Percentiles rank a stretch among this genome's conserved stretches.
Conservation (phyloP, 1,140 invertebrate species). For the Laodelphax striatellus region DNA sequence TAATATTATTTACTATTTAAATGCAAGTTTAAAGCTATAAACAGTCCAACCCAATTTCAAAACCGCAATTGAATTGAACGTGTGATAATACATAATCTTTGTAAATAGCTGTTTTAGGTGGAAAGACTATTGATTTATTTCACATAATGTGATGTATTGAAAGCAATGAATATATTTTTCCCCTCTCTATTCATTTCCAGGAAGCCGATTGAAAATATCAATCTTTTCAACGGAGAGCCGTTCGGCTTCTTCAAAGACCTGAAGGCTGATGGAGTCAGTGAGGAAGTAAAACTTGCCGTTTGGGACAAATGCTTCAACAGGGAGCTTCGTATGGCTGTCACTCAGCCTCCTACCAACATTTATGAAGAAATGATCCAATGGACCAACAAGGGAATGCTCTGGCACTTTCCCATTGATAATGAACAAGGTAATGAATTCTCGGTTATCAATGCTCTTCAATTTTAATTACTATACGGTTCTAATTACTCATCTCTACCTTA, state of each 20-base stretch:
- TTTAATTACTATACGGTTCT: no score
- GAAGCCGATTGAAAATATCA: constrained; percentile 7
- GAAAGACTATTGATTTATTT: no score
- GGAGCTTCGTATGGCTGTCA: constrained; percentile 48
- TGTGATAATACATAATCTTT: no score
- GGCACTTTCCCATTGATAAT: constrained; percentile 96
- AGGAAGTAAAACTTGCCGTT: constrained; percentile 39
- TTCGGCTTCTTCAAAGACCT: constrained; percentile 2
- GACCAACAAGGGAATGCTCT: constrained; percentile 90
- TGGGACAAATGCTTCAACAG: constrained; percentile 54
- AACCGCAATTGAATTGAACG: no score
- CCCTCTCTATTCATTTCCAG: background rate
- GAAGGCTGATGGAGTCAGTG: constrained; percentile 10
- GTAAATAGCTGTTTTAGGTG: no score
- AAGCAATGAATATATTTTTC: no score
- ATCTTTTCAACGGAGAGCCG: constrained; percentile 16
- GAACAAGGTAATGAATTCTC: constrained; percentile 76
- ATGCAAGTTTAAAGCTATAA: no score
- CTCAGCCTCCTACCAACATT: constrained; percentile 69
- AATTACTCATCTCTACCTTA: no score
- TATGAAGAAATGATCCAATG: constrained; percentile 89
- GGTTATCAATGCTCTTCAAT: no score
- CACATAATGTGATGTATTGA: no score
- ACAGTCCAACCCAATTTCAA: no score
- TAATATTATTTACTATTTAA: no score